Conservation (phyloP, 2,113 vertebrate species). For the Natator depressus region DNA sequence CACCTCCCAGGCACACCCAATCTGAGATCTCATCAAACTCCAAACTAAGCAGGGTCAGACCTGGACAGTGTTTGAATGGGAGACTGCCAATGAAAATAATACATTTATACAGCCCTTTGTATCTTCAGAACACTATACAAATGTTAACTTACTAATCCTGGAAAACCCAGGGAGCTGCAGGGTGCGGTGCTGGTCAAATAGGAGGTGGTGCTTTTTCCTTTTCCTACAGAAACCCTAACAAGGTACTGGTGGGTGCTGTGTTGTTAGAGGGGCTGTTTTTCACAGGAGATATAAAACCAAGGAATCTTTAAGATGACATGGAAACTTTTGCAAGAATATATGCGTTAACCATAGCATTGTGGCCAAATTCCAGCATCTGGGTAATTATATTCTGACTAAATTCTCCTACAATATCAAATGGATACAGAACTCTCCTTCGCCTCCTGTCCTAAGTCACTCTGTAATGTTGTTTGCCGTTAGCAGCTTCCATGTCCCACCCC, state of each 20-base stretch:
- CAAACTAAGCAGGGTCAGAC: neutral
- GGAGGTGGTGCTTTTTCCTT: neutral
- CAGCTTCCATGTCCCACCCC: neutral
- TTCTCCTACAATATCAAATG: slow-evolving; percentile 45
- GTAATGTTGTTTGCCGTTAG: slow-evolving; percentile 1
- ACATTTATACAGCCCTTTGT: neutral
- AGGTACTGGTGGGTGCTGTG: neutral
- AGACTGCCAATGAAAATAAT: neutral
- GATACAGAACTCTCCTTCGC: slow-evolving; percentile 11
- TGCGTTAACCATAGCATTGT: slow-evolving; percentile 35
- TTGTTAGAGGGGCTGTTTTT: neutral
- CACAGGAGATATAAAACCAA: neutral
- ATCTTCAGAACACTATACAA: neutral
- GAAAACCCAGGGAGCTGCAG: neutral
- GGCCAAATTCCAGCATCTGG: slow-evolving; percentile 51
- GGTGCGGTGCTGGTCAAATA: rapidly evolving
- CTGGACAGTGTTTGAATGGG: neutral
- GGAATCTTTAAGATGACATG: neutral
- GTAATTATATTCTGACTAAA: slow-evolving; percentile 17
- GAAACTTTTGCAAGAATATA: slow-evolving; percentile 42
- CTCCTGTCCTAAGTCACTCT: neutral
- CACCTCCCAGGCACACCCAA: neutral
- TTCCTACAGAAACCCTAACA: neutral
- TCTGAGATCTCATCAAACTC: neutral
- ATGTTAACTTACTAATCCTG: neutral